Evolutionary conservation across 2,113 vertebrate genomes (phyloP), one percentile per base, ranked within the genome.

Genomic region (Hippolais icterina): DNA sequence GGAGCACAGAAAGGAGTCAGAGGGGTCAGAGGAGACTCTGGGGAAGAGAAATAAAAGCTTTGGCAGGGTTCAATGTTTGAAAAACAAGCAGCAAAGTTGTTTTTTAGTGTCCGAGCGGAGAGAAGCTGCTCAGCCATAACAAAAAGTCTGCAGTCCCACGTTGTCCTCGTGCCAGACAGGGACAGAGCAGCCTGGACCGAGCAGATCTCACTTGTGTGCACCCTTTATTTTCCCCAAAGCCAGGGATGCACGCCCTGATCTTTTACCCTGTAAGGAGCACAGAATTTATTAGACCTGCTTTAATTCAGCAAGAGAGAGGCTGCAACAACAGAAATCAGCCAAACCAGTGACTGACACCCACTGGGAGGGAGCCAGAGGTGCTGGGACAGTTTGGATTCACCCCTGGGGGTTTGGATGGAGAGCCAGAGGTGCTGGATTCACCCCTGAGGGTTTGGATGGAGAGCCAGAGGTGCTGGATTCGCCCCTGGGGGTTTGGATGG

Each of bases 31-130:
- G 84, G 46, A 61, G 71, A 28, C n/a, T 24, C 69, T 12, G 25
- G 5, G 66, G 59, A 65, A 89, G 41, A 86, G 80, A 89, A 94
- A 86, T 69, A 52, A 95, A 95, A 89, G 46, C 68, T 53, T 84
- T 95, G 91, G 76, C 86, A 64, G 50, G 63, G 74, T 23, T 33
- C 21, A 63, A 69, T 89, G 11, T 72, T 83, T 92, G 20, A 37
- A 89, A 90, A 94, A 72, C 76, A 83, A 75, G 71, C 70, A 75
- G 70, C 23, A 44, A 33, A 85, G 50, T 41, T 68, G 28, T 46
- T 93, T 90, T 86, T 89, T 56, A 15, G 4, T 9, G 61, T 72
- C 69, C 61, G 33, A 53, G 78, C 20, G 9, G 61, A 76, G 83
- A 80, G 29, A 28, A 75, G 76, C 53, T 42, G 88, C 74, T 83